These are phyloP conservation scores for Cassiopea andromeda DNA, from an alignment of 30 jellyfish, hydroid and myxozoan species.

Conservation along the genomic window DNA sequence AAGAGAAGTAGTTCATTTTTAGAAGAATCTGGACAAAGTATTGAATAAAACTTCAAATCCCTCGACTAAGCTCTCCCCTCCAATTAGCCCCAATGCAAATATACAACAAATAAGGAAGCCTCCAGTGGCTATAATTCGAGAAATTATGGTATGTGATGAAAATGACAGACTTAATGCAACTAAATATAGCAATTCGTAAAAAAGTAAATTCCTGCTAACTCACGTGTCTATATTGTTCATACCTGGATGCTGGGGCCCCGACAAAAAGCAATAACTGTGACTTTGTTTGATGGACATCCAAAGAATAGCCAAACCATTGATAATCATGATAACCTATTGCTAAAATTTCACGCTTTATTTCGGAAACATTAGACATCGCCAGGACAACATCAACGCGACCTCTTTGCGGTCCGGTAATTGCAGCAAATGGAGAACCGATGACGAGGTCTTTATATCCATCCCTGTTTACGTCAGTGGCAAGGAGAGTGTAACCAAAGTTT, in stretches of 20 bases:
- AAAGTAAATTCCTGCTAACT: not conserved
- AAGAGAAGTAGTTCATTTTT: too few relatives aligned
- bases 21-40: too few relatives aligned
- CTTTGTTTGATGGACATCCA: constrained; percentile 4
- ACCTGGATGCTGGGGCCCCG: constrained; percentile 90
- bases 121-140: too few relatives aligned
- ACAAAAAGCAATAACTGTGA: constrained; percentile 28
- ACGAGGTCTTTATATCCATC: constrained; percentile 75
- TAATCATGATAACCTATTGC: constrained; percentile 67
- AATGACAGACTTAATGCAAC: too few relatives aligned
- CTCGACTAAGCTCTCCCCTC: too few relatives aligned
- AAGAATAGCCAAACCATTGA: constrained; percentile 85
- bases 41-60: too few relatives aligned
- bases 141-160: too few relatives aligned
- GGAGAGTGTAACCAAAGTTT: constrained; percentile 74
- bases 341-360: constrained; percentile 9
- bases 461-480: constrained; percentile 53
- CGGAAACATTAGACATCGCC: constrained; percentile 13
- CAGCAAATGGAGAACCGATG: constrained; percentile 77
- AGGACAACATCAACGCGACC: constrained; percentile 73
- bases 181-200: too few relatives aligned
- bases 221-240: not conserved
- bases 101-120: not conserved
- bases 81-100: not conserved
- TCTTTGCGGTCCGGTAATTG: constrained; percentile 64